Conservation (phyloP, 2,888 invertebrate genomes). For the Drosophila flavopinicola region DNA sequence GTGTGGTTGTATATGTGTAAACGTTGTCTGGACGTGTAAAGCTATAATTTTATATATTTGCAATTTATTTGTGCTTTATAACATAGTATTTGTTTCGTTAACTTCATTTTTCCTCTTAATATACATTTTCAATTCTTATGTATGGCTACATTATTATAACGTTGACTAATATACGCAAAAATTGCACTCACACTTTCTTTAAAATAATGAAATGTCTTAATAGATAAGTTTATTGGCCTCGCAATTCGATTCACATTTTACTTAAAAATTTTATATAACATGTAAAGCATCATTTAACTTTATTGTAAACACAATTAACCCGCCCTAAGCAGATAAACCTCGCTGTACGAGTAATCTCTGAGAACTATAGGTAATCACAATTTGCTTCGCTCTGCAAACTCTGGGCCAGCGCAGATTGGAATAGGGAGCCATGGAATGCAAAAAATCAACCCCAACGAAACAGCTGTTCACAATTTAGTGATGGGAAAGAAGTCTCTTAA, state of each 20-base stretch:
- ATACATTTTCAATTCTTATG: background rate
- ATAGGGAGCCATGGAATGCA: conserved; percentile 4
- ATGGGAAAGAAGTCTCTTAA: background rate
- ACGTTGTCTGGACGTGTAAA: background rate
- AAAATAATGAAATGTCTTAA: background rate
- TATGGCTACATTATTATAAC: background rate
- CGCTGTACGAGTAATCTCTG: conserved; percentile 14
- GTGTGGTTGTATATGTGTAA: conserved; percentile 1
- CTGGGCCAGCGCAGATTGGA: background rate
- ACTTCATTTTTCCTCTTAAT: background rate
- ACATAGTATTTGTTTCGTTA: too few relatives aligned
- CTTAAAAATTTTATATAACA: conserved; percentile 15
- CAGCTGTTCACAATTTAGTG: conserved; percentile 14
- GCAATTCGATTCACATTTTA: background rate
- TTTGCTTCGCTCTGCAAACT: background rate
- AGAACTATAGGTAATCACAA: conserved; percentile 19
- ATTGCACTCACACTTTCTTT: background rate
- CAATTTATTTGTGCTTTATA: background rate
- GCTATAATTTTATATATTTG: background rate
- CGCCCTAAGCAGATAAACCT: conserved; percentile 14
- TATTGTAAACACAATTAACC: conserved; percentile 21
- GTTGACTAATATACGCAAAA: background rate
- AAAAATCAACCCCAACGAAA: conserved; percentile 5
- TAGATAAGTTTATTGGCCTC: background rate
- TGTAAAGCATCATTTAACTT: conserved; percentile 5